These are phyloP conservation scores for Cephus spinipes DNA, from an alignment of 2,888 invertebrate genomes.

Conservation along the genomic window DNA sequence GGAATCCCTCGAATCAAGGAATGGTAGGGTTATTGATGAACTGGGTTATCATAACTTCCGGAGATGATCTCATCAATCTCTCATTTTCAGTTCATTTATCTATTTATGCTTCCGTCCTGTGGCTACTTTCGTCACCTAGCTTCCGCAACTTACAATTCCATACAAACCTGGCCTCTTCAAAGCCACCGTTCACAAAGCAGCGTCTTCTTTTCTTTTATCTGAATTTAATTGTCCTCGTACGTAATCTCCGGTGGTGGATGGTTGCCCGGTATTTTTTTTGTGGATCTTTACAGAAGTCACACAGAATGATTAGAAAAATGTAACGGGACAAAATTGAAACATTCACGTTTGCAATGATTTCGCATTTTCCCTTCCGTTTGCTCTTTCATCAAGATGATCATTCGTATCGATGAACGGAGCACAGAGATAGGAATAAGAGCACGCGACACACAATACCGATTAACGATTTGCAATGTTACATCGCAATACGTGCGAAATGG, in stretches of 20 bases:
- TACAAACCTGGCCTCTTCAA: no score
- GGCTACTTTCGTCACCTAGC: no score
- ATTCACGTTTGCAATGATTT: background rate
- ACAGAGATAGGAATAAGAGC: background rate
- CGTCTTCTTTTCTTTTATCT: background rate
- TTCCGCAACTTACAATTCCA: no score
- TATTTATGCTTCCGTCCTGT: no score
- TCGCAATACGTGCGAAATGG: conserved; percentile 35
- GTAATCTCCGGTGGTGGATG: background rate
- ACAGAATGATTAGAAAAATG: background rate
- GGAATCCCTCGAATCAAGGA: no score
- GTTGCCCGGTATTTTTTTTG: background rate
- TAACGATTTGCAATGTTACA: conserved; percentile 48
- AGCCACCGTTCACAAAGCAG: no score
- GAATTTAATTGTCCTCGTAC: background rate
- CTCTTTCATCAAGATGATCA: background rate
- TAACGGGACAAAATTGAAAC: background rate
- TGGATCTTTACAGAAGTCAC: background rate
- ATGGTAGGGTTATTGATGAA: no score
- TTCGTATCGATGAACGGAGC: no score
- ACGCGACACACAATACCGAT: conserved; percentile 13
- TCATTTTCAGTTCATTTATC: no score
- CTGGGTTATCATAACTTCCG: no score
- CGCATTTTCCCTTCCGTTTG: background rate
- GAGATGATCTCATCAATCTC: no score